phyloP scores from a whole-genome alignment of 2,888 invertebrate genomes.

The Thysanoteuthis rhombus region DNA sequence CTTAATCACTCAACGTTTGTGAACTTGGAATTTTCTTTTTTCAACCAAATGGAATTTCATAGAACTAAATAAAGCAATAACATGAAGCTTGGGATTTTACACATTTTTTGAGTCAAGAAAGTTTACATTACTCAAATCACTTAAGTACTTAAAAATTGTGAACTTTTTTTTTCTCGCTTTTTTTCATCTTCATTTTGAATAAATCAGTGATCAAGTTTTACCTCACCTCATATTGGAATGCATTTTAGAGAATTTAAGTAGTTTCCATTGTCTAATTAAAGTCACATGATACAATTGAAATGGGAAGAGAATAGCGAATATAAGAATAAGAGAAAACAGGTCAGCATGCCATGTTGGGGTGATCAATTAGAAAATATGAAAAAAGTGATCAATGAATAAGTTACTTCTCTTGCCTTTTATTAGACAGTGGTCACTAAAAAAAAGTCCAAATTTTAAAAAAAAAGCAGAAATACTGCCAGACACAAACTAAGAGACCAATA shows the following conservation, averaged over 20 bases:
- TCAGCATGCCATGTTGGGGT: no score
- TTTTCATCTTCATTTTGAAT: neutral
- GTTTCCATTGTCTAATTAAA: neutral
- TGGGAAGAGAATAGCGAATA: no score
- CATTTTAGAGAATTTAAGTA: neutral
- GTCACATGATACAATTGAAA: neutral
- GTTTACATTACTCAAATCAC: neutral
- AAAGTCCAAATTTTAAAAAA: no score
- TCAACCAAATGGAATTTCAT: no score
- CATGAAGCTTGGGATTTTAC: neutral
- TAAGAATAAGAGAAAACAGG: no score
- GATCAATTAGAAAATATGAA: no score
- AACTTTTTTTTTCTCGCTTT: neutral
- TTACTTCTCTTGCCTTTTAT: no score
- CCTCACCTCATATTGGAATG: neutral
- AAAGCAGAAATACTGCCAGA: no score
- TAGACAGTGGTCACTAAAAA: no score
- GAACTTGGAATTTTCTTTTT: neutral
- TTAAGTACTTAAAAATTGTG: neutral
- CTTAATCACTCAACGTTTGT: neutral
- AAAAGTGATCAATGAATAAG: no score
- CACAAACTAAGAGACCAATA: no score
- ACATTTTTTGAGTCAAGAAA: neutral
- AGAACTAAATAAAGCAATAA: neutral
- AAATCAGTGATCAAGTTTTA: neutral